Evolutionary conservation across 2,888 invertebrate species (phyloP), one percentile per base, ranked within the genome.

Genomic region (Heliconius ethilla): DNA sequence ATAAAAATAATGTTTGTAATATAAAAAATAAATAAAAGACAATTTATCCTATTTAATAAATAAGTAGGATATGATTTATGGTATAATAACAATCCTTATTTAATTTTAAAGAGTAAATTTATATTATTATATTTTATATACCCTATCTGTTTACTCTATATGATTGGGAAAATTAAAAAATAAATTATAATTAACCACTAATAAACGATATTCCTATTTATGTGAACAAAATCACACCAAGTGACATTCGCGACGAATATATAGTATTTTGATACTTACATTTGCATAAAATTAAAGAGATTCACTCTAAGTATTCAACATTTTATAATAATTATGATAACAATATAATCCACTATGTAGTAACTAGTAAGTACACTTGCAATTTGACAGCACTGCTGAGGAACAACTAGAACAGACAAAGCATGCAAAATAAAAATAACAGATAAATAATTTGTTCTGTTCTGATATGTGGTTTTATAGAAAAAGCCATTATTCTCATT

Each of bases 241-340:
- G 2, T 7, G 9, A 15, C 15, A 25, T 25, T 33, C 1, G 55
- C 9, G 55, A 13, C n/a, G 27, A 29, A 40, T 40, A 37, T 62
- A 73, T 66, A 27, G 5, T 59, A 22, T 70, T 29, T 22, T 25
- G 45, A 75, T 73, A 79, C 82, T 82, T 40, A 82, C 82, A 76
- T 82, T 80, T 70, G 73, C 81, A 80, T 80, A 78, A 80, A 82
- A 78, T 77, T 59, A 72, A 76, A 33, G 40, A 25, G 18, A 65
- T 63, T 33, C 75, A 62, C 66, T 73, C 75, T 79, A 81, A 76
- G 75, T 79, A 76, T 74, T 75, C 37, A 79, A 37, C 80, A 79
- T 81, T 78, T 75, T 67, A 25, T 78, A 75, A 70, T 69, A 70
- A 78, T 78, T 75, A 79, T 78, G 69, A 59, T 76, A 75, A 67